A percentile compares a stretch with the other conserved stretches of the same genome.
These are phyloP conservation scores for Cariama cristata DNA, from an alignment of 2,113 vertebrate genomes.

Conservation along the genomic window DNA sequence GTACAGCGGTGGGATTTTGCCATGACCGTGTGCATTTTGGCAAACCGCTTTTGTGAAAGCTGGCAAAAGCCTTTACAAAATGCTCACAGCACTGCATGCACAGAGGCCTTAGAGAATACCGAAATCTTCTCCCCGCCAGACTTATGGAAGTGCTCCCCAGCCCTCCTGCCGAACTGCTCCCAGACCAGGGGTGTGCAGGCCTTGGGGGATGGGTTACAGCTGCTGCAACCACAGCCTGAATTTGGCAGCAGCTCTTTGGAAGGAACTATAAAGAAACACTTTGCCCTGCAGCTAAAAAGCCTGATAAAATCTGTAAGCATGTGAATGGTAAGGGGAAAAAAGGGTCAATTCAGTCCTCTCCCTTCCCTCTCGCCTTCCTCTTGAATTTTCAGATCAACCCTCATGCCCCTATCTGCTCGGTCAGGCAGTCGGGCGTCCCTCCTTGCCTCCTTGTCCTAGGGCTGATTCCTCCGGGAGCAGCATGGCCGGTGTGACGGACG, in stretches of 20 bases:
- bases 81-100: accelerated
- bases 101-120: not conserved
- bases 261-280: conserved; percentile 59
- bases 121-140: not conserved
- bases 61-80: not conserved
- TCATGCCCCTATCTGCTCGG: accelerated
- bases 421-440: accelerated
- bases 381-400: not conserved
- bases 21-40: accelerated
- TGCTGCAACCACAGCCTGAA: conserved; percentile 8
- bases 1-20: accelerated
- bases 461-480: accelerated
- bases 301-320: conserved; percentile 68
- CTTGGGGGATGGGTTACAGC: conserved; percentile 38
- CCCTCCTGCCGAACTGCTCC: not conserved
- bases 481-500: accelerated
- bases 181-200: not conserved
- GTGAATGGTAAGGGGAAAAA: conserved; percentile 53
- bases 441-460: accelerated
- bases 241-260: conserved; percentile 54
- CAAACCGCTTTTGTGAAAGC: accelerated
- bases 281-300: conserved; percentile 40
- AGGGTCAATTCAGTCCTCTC: conserved; percentile 34
- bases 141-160: not conserved
- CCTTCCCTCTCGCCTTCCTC: not conserved